These are phyloP conservation scores for Spilarctia lutea DNA, from an alignment of 2,888 invertebrate species.

Conservation along the genomic window DNA sequence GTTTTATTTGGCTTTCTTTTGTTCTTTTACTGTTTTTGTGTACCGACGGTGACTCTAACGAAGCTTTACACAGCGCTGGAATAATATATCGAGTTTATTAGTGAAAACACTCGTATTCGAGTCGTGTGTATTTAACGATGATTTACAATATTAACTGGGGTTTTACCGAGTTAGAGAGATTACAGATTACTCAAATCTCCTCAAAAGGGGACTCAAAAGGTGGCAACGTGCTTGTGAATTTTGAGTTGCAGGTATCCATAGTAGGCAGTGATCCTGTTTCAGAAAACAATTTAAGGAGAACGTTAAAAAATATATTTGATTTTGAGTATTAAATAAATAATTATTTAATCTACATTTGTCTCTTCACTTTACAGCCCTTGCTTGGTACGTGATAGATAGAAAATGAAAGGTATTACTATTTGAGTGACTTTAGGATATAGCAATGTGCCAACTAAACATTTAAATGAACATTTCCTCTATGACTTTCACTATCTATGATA, in stretches of 20 bases:
- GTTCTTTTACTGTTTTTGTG: slow-evolving; percentile 17
- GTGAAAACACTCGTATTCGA: neutral
- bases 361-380: neutral
- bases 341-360: neutral
- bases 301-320: neutral
- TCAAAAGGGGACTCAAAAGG: no score
- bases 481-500: neutral
- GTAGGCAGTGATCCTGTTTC: no score
- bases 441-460: neutral
- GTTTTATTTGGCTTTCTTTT: slow-evolving; percentile 16
- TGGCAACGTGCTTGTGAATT: no score
- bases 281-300: neutral
- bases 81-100: neutral
- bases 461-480: neutral
- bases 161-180: no score
- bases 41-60: slow-evolving; percentile 8
- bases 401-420: neutral
- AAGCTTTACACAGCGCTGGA: neutral
- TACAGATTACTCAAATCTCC: no score
- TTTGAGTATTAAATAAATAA: no score
- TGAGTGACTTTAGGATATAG: neutral
- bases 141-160: neutral
- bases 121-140: neutral
- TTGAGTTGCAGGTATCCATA: no score
- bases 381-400: neutral